Evolutionary conservation across 2,888 invertebrate species (phyloP).

Genomic region (Sminthurinus aureus): DNA sequence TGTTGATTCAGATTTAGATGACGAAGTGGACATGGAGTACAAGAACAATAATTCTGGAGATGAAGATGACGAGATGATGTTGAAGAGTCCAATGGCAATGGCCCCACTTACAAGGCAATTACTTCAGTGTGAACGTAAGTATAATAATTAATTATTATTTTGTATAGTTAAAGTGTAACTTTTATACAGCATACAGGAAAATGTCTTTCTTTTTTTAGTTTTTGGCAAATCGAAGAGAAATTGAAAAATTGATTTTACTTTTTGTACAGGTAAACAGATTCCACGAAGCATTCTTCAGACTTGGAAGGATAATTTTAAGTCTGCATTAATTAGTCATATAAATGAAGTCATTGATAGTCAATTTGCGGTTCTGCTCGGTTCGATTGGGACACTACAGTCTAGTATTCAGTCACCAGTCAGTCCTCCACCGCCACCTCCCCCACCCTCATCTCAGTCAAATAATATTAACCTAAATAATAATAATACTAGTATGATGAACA

Average conservation of each 20-base stretch:
- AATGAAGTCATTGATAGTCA: constrained; percentile 57
- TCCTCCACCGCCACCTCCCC: background rate
- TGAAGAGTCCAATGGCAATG: constrained; percentile 43
- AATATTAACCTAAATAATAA: background rate
- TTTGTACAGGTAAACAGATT: constrained; percentile 27
- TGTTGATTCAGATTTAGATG: constrained; percentile 24
- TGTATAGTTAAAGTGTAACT: no score
- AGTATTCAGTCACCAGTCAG: background rate
- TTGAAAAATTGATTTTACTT: background rate
- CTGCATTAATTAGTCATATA: constrained; percentile 54
- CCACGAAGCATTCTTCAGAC: constrained; percentile 40
- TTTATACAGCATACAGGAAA: no score
- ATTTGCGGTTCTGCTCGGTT: constrained; percentile 51
- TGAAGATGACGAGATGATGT: constrained; percentile 40
- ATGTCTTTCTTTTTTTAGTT: no score
- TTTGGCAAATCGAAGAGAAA: no score
- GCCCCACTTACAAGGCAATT: constrained; percentile 56
- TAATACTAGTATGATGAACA: background rate
- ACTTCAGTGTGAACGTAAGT: constrained; percentile 54
- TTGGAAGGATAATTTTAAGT: constrained; percentile 57
- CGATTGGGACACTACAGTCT: constrained; percentile 29
- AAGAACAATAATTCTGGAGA: constrained; percentile 32
- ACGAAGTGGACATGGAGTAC: constrained; percentile 37
- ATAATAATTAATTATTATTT: no score
- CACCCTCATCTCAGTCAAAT: background rate